Evolutionary conservation across 2,113 vertebrate genomes (phyloP).

Genomic region (Cisticola juncidis): DNA sequence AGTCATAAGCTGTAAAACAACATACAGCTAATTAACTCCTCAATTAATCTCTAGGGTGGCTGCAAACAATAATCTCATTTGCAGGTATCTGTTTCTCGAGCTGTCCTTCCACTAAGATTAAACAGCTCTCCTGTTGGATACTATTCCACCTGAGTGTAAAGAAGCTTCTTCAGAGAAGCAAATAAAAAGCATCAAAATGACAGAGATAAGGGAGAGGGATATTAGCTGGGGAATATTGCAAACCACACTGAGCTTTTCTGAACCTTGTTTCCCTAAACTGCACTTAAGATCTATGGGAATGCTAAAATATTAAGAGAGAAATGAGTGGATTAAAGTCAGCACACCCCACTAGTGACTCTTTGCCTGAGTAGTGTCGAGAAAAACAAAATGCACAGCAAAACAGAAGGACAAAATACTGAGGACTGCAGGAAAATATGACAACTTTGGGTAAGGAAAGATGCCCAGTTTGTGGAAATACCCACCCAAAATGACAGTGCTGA

Average conservation of each 20-base stretch:
- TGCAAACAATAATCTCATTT: background rate
- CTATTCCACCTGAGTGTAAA: background rate
- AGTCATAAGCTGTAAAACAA: background rate
- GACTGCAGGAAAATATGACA: background rate
- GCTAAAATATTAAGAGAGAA: background rate
- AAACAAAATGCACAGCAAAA: background rate
- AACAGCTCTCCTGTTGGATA: background rate
- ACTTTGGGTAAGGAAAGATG: background rate
- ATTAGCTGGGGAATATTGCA: background rate
- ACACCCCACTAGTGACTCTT: background rate
- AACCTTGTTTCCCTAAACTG: background rate
- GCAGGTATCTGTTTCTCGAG: background rate
- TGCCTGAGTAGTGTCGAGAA: background rate
- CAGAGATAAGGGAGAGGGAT: background rate
- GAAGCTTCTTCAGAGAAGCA: background rate
- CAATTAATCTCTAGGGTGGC: background rate
- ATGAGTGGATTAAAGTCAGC: background rate
- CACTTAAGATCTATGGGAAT: background rate
- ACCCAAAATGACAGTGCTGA: conserved; percentile 93
- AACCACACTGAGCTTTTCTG: background rate
- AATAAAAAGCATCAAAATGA: background rate
- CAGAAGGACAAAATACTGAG: background rate
- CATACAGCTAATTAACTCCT: background rate
- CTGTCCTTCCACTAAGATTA: background rate
- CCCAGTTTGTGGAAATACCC: conserved; percentile 29